Percentiles rank a stretch among this genome's conserved stretches.
phyloP scores from a whole-genome alignment of 2,113 vertebrate species.

The Thunnus thynnus region DNA sequence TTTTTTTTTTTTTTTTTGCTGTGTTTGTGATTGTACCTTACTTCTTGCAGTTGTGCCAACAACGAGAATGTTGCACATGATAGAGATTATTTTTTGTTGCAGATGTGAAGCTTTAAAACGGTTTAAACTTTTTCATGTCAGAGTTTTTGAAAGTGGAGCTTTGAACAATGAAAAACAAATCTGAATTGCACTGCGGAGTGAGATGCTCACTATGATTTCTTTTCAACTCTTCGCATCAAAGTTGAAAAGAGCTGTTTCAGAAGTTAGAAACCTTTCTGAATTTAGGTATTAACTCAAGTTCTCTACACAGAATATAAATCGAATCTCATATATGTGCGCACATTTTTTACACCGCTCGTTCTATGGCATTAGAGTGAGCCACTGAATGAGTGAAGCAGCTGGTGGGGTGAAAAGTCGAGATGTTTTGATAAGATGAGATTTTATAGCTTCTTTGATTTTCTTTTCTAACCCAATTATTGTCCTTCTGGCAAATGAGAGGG shows the following conservation, averaged over 20 bases:
- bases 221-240: constrained; percentile 5
- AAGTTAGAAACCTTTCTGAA: neutral
- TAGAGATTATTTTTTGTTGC: neutral
- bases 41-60: constrained; percentile 19
- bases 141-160: constrained; percentile 1
- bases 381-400: constrained; percentile 8
- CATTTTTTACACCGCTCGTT: constrained; percentile 14
- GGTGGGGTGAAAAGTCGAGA: neutral
- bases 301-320: neutral
- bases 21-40: constrained; percentile 15
- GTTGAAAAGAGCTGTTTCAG: constrained; percentile 7
- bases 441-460: constrained; percentile 16
- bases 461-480: neutral
- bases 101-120: constrained; percentile 5
- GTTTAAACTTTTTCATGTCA: constrained; percentile 13
- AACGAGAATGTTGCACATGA: neutral
- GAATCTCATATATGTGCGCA: neutral
- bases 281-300: constrained; percentile 2
- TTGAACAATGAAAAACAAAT: constrained; percentile 21
- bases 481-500: neutral
- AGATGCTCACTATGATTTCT: neutral
- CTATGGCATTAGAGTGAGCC: neutral
- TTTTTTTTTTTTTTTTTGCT: neutral
- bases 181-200: neutral
- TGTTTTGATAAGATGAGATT: constrained; percentile 13